A percentile compares a stretch with the other conserved stretches of the same genome.
Conservation (phyloP, 2,113 vertebrate species). For the Solea senegalensis region DNA sequence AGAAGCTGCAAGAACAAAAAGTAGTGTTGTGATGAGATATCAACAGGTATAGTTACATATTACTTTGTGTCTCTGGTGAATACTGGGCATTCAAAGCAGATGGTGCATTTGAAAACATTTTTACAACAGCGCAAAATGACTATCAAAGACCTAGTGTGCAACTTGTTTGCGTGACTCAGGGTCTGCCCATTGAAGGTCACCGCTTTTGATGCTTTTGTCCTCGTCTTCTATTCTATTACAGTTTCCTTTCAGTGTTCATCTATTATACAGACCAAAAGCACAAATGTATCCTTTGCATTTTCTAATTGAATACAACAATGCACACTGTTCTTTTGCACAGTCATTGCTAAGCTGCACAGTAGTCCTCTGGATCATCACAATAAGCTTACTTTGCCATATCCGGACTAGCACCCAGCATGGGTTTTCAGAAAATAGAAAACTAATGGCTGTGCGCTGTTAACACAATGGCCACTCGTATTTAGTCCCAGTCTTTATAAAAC, state of each 20-base stretch:
- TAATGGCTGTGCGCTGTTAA: constrained; percentile 70
- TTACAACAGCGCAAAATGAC: constrained; percentile 8
- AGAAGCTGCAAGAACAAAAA: no score
- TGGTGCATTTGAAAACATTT: constrained; percentile 30
- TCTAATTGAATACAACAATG: constrained; percentile 70
- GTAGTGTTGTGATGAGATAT: constrained; percentile 8
- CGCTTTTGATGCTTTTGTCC: constrained; percentile 72
- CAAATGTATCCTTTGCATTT: constrained; percentile 79
- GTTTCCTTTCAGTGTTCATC: constrained; percentile 70
- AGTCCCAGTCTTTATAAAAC: constrained; percentile 72
- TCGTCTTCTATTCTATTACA: constrained; percentile 68
- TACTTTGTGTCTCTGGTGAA: constrained; percentile 8
- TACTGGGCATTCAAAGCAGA: constrained; percentile 25
- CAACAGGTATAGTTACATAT: constrained; percentile 9
- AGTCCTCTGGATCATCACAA: constrained; percentile 72
- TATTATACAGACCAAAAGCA: constrained; percentile 64
- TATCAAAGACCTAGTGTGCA: constrained; percentile 30
- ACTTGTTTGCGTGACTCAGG: constrained; percentile 66
- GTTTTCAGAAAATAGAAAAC: constrained; percentile 74
- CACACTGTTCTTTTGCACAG: constrained; percentile 65
- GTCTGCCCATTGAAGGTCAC: constrained; percentile 45
- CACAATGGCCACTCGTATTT: constrained; percentile 80
- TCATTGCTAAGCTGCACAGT: constrained; percentile 51
- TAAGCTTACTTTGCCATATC: constrained; percentile 72
- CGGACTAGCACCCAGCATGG: constrained; percentile 69